Evolutionary conservation across 1,140 invertebrate species (phyloP), one percentile per base, ranked within the genome.

Genomic region (Cherax quadricarinatus): DNA sequence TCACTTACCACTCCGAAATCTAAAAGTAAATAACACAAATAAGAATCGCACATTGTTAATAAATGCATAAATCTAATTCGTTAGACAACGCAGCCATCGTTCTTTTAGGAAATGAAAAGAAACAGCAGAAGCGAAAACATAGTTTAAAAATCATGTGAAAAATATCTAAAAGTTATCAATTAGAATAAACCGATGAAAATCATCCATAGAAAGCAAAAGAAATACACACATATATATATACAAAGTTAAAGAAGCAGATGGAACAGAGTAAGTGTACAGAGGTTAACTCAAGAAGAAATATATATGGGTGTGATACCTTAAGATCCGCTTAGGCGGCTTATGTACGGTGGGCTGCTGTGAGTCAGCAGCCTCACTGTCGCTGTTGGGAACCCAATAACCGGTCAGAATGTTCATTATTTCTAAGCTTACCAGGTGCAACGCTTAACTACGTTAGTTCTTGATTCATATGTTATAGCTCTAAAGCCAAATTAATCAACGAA

Each of bases 241-340:
- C 1, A 75, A 48, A 62, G 53, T n/a, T 24, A 49, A 86, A 41
- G 21, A 41, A 66, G 62, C 62, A 66, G 62, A 66, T 16, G 62
- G 14, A 21, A 18, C 21, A 18, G 14, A 66, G 62, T 16, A 66
- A 21, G 62, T 18, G 62, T 12, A 21, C 16, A 66, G 18, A 18
- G 12, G 62, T 66, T 66, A 66, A 57, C 53, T 3, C 9, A 57
- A 57, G 53, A 14, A 57, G 21, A 66, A 18, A 21, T 18, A 5
- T 18, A 18, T 18, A 16, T 16, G 12, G 41, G 24, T 24, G 21
- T 24, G 73, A 84, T 91, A 91, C 90, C 84, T 91, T 80, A 91
- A 70, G 49, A 86, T 60, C 48, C 79, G 83, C 79, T 70, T 86
- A 12, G 90, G 90, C 16, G 86, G 49, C 57, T 62, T 79, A 30